Conservation (phyloP, 2,797 vertebrate species). For the Semaprochilodus insignis region DNA sequence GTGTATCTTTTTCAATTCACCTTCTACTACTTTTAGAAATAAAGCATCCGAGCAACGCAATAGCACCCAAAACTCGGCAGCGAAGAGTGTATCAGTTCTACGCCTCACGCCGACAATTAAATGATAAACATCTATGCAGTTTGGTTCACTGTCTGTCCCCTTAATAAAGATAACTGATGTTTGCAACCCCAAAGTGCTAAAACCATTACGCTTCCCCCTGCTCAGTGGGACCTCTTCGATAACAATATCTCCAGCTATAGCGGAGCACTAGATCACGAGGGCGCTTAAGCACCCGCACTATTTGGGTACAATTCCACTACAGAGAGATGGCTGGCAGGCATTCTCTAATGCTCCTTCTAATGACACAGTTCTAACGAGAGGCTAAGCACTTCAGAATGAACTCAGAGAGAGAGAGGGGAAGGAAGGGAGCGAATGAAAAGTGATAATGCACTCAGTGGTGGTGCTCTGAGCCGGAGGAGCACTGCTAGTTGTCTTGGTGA, state of each 20-base stretch:
- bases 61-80: constrained; percentile 18
- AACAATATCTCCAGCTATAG: constrained; percentile 56
- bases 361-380: constrained; percentile 62
- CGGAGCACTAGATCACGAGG: constrained; percentile 55
- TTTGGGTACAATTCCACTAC: constrained; percentile 55
- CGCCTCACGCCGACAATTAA: constrained; percentile 50
- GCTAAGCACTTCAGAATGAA: constrained; percentile 61
- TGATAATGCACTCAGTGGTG: constrained; percentile 42
- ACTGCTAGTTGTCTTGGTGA: constrained; percentile 57
- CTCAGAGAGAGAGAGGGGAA: constrained; percentile 18
- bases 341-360: constrained; percentile 62
- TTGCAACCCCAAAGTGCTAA: constrained; percentile 55
- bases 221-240: constrained; percentile 55
- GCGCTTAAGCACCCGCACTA: constrained; percentile 55
- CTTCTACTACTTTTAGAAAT: background rate
- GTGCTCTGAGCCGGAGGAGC: constrained; percentile 47
- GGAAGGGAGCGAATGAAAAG: constrained; percentile 27
- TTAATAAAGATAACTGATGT: constrained; percentile 63
- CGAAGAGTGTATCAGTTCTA: constrained; percentile 33
- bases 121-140: constrained; percentile 57
- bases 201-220: constrained; percentile 47
- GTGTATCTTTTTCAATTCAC: background rate
- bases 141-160: constrained; percentile 46
- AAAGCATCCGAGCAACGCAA: background rate
- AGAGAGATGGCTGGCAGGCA: constrained; percentile 58